A percentile compares a stretch with the other conserved stretches of the same genome.
These are phyloP conservation scores for Oligia fasciuncula DNA, from an alignment of 2,888 invertebrate genomes.

Conservation along the genomic window DNA sequence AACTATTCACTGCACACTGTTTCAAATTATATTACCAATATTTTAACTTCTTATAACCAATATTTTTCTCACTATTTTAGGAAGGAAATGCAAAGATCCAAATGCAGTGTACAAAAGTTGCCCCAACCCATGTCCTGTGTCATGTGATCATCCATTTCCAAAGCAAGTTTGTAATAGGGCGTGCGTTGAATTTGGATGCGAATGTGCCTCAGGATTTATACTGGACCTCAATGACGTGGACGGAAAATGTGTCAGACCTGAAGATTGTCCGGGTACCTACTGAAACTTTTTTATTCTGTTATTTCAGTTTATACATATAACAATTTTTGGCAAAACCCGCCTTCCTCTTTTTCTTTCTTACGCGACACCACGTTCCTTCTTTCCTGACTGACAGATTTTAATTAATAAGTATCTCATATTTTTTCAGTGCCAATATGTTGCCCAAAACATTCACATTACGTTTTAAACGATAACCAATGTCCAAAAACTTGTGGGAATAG, in stretches of 20 bases:
- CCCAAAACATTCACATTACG: slow-evolving; percentile 38
- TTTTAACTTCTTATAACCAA: background rate
- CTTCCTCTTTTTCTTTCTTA: no score
- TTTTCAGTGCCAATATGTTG: slow-evolving; percentile 26
- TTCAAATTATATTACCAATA: background rate
- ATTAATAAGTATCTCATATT: background rate
- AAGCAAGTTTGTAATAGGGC: slow-evolving; percentile 32
- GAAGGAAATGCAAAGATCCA: slow-evolving; percentile 17
- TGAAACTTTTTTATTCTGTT: background rate
- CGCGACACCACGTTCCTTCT: background rate
- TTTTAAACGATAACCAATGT: slow-evolving; percentile 33
- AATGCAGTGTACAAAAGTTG: slow-evolving; percentile 17
- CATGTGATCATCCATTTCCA: slow-evolving; percentile 61
- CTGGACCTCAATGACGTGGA: background rate
- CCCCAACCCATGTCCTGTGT: slow-evolving; percentile 60
- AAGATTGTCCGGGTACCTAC: slow-evolving; percentile 49
- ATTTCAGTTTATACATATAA: background rate
- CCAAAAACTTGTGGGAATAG: slow-evolving; percentile 52
- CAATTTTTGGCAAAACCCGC: background rate
- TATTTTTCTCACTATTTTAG: slow-evolving; percentile 12
- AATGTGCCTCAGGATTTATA: slow-evolving; percentile 47
- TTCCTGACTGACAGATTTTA: background rate
- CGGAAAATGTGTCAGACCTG: slow-evolving; percentile 42
- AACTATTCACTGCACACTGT: background rate
- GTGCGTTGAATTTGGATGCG: slow-evolving; percentile 44